Conservation (phyloP, 2,797 vertebrate species). For the Picus viridis region DNA sequence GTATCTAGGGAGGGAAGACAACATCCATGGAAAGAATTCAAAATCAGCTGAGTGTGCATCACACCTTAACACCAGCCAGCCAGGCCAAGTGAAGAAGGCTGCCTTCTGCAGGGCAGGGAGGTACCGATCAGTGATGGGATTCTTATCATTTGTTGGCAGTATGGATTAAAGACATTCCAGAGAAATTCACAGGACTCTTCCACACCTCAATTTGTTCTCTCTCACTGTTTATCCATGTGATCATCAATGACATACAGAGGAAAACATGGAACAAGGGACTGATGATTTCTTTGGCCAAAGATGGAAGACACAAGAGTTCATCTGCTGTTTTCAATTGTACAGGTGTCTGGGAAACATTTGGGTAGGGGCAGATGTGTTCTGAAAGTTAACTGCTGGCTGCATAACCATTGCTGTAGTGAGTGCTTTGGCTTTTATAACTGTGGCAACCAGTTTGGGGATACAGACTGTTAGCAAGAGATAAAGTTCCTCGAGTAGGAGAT, state of each 20-base stretch:
- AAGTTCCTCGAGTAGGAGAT: neutral
- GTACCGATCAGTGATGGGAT: neutral
- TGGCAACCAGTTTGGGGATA: neutral
- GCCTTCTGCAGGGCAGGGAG: neutral
- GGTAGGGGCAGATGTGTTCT: neutral
- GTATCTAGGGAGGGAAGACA: neutral
- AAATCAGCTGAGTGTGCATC: neutral
- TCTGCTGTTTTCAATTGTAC: neutral
- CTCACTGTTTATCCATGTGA: neutral
- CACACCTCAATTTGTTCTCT: neutral
- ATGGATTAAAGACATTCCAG: neutral
- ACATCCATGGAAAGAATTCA: neutral
- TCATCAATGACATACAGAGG: neutral
- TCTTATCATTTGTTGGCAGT: neutral
- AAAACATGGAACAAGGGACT: neutral
- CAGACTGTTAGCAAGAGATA: neutral
- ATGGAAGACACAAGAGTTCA: neutral
- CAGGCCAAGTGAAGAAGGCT: neutral
- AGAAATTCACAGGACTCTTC: neutral
- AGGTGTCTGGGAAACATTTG: neutral
- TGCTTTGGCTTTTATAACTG: neutral
- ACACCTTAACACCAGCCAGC: neutral
- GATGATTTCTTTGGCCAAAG: neutral
- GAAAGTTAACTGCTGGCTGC: neutral
- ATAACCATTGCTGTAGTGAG: neutral